Evolutionary conservation across 2,797 vertebrate species (phyloP).

Genomic region (Paratrypauchen microcephalus): DNA sequence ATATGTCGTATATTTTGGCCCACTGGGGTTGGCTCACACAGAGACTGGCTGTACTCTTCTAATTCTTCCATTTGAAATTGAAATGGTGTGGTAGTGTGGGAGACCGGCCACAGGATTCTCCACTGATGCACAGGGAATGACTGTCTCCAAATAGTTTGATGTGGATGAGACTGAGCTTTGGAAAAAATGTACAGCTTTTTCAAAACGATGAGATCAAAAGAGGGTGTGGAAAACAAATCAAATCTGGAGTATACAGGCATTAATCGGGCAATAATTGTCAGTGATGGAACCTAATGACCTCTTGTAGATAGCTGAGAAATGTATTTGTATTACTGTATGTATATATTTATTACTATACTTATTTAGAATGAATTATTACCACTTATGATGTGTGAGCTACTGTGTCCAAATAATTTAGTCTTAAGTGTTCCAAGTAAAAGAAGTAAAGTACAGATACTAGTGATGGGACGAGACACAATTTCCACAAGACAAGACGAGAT

Average conservation of each 20-base stretch:
- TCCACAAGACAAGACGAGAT: no score
- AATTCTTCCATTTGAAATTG: slow-evolving; percentile 22
- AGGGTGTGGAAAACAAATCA: background rate
- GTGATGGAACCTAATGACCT: no score
- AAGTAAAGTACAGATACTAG: no score
- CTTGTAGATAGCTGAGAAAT: no score
- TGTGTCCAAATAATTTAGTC: no score
- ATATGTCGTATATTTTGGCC: slow-evolving; percentile 22
- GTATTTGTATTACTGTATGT: no score
- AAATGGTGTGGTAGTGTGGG: slow-evolving; percentile 25
- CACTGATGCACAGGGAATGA: slow-evolving; percentile 11
- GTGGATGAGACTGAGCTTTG: slow-evolving; percentile 25
- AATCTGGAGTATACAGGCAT: background rate
- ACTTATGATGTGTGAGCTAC: no score
- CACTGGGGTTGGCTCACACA: slow-evolving; percentile 34
- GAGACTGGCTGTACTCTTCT: slow-evolving; percentile 8
- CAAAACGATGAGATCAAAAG: background rate
- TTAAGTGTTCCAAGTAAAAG: no score
- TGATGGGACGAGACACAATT: no score
- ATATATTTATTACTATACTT: no score
- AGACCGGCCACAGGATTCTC: slow-evolving; percentile 14
- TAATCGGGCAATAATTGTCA: background rate
- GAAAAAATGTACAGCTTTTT: background rate
- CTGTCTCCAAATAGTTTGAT: slow-evolving; percentile 19
- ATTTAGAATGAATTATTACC: no score